Base-by-base conservation (phyloP, 2,888 invertebrate genomes). In the Micoletzkya japonica region DNA sequence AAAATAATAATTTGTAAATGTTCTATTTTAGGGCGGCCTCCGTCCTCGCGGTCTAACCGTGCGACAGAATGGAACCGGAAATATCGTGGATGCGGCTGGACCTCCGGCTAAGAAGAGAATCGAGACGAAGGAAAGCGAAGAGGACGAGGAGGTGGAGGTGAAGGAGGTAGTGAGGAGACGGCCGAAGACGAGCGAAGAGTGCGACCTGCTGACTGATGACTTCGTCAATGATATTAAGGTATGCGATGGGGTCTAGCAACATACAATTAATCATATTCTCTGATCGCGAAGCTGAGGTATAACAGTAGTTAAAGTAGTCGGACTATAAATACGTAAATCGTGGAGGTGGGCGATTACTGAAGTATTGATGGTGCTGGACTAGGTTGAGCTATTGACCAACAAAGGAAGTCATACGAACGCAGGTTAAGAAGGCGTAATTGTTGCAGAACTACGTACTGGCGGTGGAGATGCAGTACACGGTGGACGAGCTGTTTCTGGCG, bases 401-500 rank as follows among this genome's bases (percentile, higher is more conserved):
- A n/a, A n/a, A n/a, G n/a, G n/a, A n/a, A n/a, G n/a, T n/a, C n/a
- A n/a, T n/a, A n/a, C n/a, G n/a, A n/a, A 44, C 7, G 10, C 24
- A 4, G 26, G 32, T 4, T 7, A 56, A 56, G 7, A 14, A 24
- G 59, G 24, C 36, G 4, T 10, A 17, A 14, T 36, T 34, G 6
- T 36, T 20, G 24, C 54, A 66, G 64, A 37, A 66, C 20, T 66
- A 66, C 28, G n/a, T 52, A 1, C 37, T 36, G 28, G 36, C n/a
- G n/a, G 20, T 37, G 36, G 64, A 66, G 17, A 54, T 54, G 17
- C 34, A 54, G 36, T 49, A 34, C 63, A 32, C 39, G 24, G 58
- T 75, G 20, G 57, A 67, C 17, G 74, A 72, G 44, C 57, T 67
- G 4, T 80, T 73, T 54, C 54, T 77, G 59, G 36, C 28, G 2